Evolutionary conservation across 1,140 invertebrate genomes (phyloP), one percentile per base, ranked within the genome.

Genomic region (Hirudo medicinalis): DNA sequence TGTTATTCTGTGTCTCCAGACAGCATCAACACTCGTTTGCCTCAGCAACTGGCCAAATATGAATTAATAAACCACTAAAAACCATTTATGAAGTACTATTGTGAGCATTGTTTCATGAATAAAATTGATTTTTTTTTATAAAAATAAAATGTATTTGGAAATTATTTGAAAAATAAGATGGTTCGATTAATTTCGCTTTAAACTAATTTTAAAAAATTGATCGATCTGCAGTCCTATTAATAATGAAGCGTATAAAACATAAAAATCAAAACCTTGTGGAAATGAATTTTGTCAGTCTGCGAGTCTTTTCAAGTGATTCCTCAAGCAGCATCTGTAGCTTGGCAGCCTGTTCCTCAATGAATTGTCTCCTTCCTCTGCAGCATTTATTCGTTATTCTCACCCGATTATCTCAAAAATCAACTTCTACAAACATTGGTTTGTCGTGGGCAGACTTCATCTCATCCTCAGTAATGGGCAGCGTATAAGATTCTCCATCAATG

Each of bases 191-290:
- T n/a, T n/a, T n/a, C n/a, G n/a, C 40, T 40, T 40, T 60, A 5
- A 60, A 60, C 55, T 22, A 60, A 27, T 15, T 4, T 6, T 6
- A n/a, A 5, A 60, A 60, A 60, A 27, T 27, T 22, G n/a, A 27
- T 15, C 4, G 20, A 15, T n/a, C n/a, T n/a, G n/a, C n/a, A 15
- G n/a, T 54, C 15, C 15, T 15, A n/a, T n/a, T n/a, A n/a, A n/a
- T n/a, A n/a, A n/a, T 60, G 55, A 60, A 60, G 4, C n/a, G 11
- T 25, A 8, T 63, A 13, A 63, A 25, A 32, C 11, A 19, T 15
- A 63, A 63, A 22, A 49, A 49, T 49, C 43, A 63, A 63, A 63
- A 63, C 57, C 57, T 63, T 22, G 57, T 63, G 9, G 57, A 63
- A 63, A 63, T 63, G 20, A 63, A 63, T 32, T 63, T 63, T 11